Evolutionary conservation across 23 tunicate species (phyloP).

Genomic region (Halocynthia roretzi): DNA sequence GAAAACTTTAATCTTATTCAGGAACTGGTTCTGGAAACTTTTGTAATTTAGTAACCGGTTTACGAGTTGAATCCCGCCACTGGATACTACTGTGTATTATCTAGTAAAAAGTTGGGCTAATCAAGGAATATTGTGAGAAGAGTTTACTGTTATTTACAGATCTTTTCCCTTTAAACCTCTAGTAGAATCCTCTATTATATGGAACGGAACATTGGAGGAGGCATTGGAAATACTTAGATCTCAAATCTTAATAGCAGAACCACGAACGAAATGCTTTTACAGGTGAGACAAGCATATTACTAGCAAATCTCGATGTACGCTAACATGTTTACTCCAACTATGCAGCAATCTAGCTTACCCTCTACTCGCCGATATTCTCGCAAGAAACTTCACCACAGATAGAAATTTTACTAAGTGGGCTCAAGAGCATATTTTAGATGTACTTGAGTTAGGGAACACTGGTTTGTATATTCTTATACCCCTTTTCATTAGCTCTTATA

Average conservation of each 20-base stretch:
- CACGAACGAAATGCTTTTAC: slow-evolving; percentile 51
- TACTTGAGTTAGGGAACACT: slow-evolving; percentile 31
- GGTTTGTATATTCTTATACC: slow-evolving; percentile 5
- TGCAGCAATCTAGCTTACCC: slow-evolving; percentile 50
- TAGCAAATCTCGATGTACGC: background rate
- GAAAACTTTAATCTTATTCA: too few relatives aligned
- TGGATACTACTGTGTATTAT: too few relatives aligned
- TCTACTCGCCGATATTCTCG: slow-evolving; percentile 34
- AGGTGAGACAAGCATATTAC: slow-evolving; percentile 23
- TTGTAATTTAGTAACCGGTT: too few relatives aligned
- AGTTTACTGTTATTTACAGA: slow-evolving; percentile 8
- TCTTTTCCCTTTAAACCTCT: slow-evolving; percentile 39
- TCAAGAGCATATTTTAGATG: slow-evolving; percentile 27
- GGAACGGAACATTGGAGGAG: slow-evolving; percentile 47
- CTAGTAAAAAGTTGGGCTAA: too few relatives aligned
- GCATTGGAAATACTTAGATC: slow-evolving; percentile 16
- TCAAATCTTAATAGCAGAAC: slow-evolving; percentile 28
- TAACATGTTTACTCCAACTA: background rate
- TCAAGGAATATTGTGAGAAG: too few relatives aligned
- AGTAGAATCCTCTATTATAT: slow-evolving; percentile 26
- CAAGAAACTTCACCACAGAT: slow-evolving; percentile 36
- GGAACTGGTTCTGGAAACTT: too few relatives aligned
- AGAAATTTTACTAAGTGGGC: slow-evolving; percentile 48
- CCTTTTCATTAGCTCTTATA: background rate
- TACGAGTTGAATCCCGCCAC: too few relatives aligned